phyloP scores from a whole-genome alignment of 2,888 invertebrate species.

The Pterostichus madidus region DNA sequence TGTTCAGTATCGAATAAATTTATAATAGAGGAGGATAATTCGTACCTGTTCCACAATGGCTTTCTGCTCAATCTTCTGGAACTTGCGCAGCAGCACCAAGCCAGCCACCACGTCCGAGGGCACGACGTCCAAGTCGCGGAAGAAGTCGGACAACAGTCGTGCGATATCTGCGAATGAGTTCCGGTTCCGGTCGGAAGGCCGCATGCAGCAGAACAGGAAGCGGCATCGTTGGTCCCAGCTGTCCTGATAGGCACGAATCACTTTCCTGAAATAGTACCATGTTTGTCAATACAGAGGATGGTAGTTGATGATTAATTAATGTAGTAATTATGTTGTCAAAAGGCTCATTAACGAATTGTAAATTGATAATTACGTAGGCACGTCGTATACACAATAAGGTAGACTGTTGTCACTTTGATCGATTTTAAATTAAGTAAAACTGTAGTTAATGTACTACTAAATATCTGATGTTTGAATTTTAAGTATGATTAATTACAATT shows the following conservation, averaged over 20 bases:
- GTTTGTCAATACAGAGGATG: neutral
- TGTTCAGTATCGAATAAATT: too few relatives aligned
- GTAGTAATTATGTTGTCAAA: too few relatives aligned
- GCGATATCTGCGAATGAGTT: slow-evolving; percentile 93
- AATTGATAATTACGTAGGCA: too few relatives aligned
- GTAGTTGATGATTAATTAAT: too few relatives aligned
- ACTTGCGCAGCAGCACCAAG: slow-evolving; percentile 87
- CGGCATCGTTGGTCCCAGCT: slow-evolving; percentile 92
- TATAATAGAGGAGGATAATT: too few relatives aligned
- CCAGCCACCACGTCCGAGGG: slow-evolving; percentile 93
- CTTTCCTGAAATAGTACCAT: slow-evolving; percentile 82
- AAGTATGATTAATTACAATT: too few relatives aligned
- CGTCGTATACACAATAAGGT: too few relatives aligned
- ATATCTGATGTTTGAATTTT: too few relatives aligned
- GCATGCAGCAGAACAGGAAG: slow-evolving; percentile 90
- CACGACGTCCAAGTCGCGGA: slow-evolving; percentile 92
- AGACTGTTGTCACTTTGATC: too few relatives aligned
- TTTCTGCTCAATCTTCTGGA: slow-evolving; percentile 88
- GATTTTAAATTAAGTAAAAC: too few relatives aligned
- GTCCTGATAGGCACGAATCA: slow-evolving; percentile 91
- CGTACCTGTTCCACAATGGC: slow-evolving; percentile 85
- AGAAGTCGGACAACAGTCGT: slow-evolving; percentile 90
- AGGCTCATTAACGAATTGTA: too few relatives aligned
- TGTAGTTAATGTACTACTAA: too few relatives aligned
- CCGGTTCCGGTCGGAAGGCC: slow-evolving; percentile 87